Evolutionary conservation across 2,888 invertebrate genomes (phyloP).

Genomic region (Suillia variegata): DNA sequence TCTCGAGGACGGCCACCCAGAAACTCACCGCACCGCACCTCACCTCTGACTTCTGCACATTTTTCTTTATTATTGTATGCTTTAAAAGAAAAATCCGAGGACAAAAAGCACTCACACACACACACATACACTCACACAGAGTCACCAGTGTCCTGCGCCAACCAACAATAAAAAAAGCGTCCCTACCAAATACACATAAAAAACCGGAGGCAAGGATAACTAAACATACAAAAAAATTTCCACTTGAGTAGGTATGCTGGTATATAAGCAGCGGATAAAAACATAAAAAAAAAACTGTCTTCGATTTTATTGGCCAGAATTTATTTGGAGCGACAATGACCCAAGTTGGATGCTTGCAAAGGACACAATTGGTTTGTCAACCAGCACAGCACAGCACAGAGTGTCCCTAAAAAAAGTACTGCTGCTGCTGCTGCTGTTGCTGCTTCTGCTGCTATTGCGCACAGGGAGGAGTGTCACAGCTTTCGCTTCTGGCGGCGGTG

Average conservation of each 20-base stretch:
- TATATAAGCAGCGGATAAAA: too few relatives aligned
- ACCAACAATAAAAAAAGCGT: not conserved
- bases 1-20: too few relatives aligned
- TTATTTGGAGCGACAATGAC: constrained; percentile 40
- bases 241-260: not conserved
- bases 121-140: too few relatives aligned
- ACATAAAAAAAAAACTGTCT: constrained; percentile 23
- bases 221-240: not conserved
- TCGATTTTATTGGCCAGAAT: constrained; percentile 40
- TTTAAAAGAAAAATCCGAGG: not conserved
- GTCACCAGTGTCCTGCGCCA: not conserved
- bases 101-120: not conserved
- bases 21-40: too few relatives aligned
- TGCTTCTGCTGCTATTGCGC: constrained; percentile 27
- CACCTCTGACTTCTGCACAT: too few relatives aligned
- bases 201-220: not conserved
- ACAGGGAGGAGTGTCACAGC: constrained; percentile 30
- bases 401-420: constrained; percentile 27
- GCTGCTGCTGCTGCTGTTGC: constrained; percentile 27
- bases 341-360: constrained; percentile 38
- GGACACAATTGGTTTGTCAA: constrained; percentile 45
- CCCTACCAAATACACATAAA: not conserved
- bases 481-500: not conserved
- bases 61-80: too few relatives aligned
- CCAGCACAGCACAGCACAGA: too few relatives aligned